A percentile compares a stretch with the other conserved stretches of the same genome.
Evolutionary conservation across 2,888 invertebrate genomes (phyloP).

Genomic region (Lasius platythorax): DNA sequence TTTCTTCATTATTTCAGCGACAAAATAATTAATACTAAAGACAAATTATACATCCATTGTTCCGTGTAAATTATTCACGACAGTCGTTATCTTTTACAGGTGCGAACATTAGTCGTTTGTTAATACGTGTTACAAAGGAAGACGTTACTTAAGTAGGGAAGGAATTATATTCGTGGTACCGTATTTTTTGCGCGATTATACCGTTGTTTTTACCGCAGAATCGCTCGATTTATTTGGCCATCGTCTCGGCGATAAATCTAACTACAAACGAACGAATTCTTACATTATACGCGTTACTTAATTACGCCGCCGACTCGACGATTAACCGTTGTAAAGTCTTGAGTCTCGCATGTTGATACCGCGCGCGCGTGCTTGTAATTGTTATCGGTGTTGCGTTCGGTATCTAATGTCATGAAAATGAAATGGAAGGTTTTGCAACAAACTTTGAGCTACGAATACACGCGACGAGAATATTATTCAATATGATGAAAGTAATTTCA

Average conservation of each 20-base stretch:
- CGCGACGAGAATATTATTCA: constrained; percentile 6
- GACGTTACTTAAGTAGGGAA: neutral
- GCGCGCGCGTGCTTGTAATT: constrained; percentile 12
- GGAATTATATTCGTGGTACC: neutral
- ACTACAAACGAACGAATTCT: neutral
- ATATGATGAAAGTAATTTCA: constrained; percentile 9
- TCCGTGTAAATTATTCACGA: constrained; percentile 29
- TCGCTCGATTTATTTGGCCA: neutral
- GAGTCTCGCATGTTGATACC: constrained; percentile 12
- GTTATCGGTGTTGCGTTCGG: neutral
- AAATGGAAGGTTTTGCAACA: constrained; percentile 13
- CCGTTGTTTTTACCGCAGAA: constrained; percentile 4
- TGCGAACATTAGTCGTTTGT: constrained; percentile 1
- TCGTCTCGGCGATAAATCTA: constrained; percentile 13
- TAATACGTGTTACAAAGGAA: neutral
- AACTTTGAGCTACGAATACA: neutral
- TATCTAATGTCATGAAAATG: neutral
- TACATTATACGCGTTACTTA: constrained; percentile 11
- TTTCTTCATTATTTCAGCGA: neutral
- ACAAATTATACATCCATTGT: neutral
- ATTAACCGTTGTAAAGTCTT: constrained; percentile 20
- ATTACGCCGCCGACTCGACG: constrained; percentile 9
- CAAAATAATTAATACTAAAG: neutral
- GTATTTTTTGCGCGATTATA: neutral
- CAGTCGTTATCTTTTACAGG: constrained; percentile 15